A percentile compares a stretch with the other conserved stretches of the same genome.
phyloP scores from a whole-genome alignment of 2,888 invertebrate species.

The Tenthredo distinguenda region DNA sequence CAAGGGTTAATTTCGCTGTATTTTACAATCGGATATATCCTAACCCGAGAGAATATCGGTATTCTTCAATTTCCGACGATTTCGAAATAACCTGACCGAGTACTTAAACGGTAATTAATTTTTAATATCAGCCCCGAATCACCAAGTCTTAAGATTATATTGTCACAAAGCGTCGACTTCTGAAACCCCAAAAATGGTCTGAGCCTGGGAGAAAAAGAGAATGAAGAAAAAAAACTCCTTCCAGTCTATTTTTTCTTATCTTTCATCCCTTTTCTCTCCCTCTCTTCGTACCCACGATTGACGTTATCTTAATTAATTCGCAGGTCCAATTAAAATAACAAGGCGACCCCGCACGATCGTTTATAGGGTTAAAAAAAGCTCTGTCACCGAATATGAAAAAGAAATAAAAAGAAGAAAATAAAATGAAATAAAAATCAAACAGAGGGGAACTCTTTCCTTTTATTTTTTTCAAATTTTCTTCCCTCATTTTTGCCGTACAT shows the following conservation, averaged over 20 bases:
- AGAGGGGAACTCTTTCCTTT: too few relatives aligned
- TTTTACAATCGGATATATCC: too few relatives aligned
- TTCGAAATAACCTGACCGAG: neutral
- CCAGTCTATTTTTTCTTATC: neutral
- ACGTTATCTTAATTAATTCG: constrained; percentile 15
- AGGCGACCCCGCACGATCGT: neutral
- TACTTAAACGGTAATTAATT: neutral
- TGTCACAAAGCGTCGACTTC: neutral
- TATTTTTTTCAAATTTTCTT: neutral
- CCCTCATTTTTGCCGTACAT: too few relatives aligned
- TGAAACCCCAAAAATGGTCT: neutral
- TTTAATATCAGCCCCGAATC: neutral
- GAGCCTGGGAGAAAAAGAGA: neutral
- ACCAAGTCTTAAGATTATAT: neutral
- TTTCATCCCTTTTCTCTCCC: neutral
- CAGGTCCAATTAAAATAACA: neutral
- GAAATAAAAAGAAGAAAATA: neutral
- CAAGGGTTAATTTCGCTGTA: too few relatives aligned
- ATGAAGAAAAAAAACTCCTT: neutral
- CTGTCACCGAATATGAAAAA: neutral
- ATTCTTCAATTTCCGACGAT: neutral
- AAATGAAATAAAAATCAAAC: too few relatives aligned
- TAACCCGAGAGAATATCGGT: too few relatives aligned
- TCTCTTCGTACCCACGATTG: neutral
- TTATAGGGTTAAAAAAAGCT: neutral